Evolutionary conservation across 2,888 invertebrate genomes (phyloP), one percentile per base, ranked within the genome.

Genomic region (Rhaphigaster nebulosa): DNA sequence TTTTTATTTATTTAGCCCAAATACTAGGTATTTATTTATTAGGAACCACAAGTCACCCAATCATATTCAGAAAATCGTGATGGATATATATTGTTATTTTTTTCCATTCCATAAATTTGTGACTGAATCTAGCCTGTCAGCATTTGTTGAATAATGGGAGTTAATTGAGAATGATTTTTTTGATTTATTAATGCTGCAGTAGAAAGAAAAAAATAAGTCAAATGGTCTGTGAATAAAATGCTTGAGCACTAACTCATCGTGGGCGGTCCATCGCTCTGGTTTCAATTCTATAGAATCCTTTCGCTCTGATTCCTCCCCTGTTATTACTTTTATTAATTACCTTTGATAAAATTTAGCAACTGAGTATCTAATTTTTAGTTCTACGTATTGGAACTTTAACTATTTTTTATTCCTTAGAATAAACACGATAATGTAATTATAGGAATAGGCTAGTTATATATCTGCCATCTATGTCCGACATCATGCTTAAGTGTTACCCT

Each of bases 81-180:
- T 29, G 29, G 60, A 29, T 8, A n/a, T 15, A 56, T 4, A n/a
- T 18, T 29, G 2, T 76, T 34, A n/a, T 20, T 20, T 65, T 70
- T 34, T 29, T 70, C 70, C 18, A 34, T 34, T 38, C 38, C 15
- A 38, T 38, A 34, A 76, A 38, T 70, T 20, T 70, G 18, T 26
- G 34, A 76, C 70, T 5, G 65, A 29, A 76, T 76, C 23, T 18
- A 76, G 38, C 1, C 70, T 38, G 38, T 38, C 70, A 76, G 70
- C 70, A 10, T 29, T 76, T 76, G 34, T 76, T 76, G 20, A 76
- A 76, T 76, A 76, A 76, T 76, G 34, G 70, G 20, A 76, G 18
- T 20, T 76, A 76, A 76, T 76, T 76, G 70, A 38, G 38, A 76
- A 38, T 34, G 70, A 76, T 76, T 76, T 76, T 76, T 76, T 38